phyloP scores from a whole-genome alignment of 2,888 invertebrate genomes.

The Vesta saturnalis region DNA sequence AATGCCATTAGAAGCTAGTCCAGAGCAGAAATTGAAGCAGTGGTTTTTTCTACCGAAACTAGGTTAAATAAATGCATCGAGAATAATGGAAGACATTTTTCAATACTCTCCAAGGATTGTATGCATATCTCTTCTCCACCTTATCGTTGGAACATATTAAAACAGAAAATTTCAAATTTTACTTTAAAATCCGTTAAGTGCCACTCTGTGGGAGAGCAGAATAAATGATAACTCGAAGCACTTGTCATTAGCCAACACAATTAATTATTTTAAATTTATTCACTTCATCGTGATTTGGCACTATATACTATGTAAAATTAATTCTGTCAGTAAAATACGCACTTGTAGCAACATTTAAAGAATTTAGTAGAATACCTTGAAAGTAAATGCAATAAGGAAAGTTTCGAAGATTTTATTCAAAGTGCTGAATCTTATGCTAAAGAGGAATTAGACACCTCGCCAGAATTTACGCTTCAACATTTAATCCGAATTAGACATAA shows the following conservation, averaged over 20 bases:
- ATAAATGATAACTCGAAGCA: too few species aligned
- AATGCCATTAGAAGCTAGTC: too few species aligned
- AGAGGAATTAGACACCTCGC: background rate
- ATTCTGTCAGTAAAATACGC: background rate
- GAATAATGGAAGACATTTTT: too few species aligned
- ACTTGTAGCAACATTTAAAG: background rate
- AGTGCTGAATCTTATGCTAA: background rate
- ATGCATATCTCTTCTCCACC: too few species aligned
- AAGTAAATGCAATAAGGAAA: background rate
- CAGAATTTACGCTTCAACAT: background rate
- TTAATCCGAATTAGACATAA: background rate
- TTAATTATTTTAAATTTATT: background rate
- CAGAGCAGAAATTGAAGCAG: too few species aligned
- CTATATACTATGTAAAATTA: background rate
- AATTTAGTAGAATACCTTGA: background rate
- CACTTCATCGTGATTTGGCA: background rate
- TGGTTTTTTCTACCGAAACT: too few species aligned
- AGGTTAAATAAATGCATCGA: too few species aligned
- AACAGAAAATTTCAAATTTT: too few species aligned
- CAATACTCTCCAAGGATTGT: too few species aligned
- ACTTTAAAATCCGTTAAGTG: too few species aligned
- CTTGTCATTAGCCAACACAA: background rate
- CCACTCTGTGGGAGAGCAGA: too few species aligned
- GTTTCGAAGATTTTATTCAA: background rate
- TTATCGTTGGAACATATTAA: too few species aligned